These are phyloP conservation scores for Erebia palarica DNA, from an alignment of 2,888 invertebrate species.

Conservation along the genomic window DNA sequence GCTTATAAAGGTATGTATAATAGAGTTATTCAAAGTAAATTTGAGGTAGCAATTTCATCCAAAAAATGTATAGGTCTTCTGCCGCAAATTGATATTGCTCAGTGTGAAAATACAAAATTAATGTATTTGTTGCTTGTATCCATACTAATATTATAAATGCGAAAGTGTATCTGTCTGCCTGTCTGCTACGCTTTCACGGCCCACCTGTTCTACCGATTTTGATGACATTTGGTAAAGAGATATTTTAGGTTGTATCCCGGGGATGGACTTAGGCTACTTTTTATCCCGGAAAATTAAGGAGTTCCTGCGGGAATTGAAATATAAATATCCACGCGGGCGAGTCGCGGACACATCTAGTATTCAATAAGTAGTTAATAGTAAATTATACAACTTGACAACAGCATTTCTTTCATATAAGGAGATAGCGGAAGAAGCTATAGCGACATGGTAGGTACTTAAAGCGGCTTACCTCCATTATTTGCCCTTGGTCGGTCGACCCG, in stretches of 20 bases:
- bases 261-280: no score
- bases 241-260: no score
- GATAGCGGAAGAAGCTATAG: slow-evolving; percentile 31
- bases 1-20: neutral
- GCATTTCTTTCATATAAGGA: slow-evolving; percentile 25
- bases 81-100: neutral
- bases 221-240: no score
- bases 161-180: no score
- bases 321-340: no score
- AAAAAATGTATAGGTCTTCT: neutral
- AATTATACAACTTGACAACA: neutral
- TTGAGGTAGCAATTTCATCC: neutral
- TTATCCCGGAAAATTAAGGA: no score
- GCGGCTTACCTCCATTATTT: slow-evolving; percentile 31
- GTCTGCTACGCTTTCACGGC: no score
- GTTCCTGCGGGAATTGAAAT: no score
- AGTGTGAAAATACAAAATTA: neutral
- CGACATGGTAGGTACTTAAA: slow-evolving; percentile 8
- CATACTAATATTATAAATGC: no score
- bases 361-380: neutral
- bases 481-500: slow-evolving; percentile 26
- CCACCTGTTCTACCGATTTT: no score
- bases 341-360: no score
- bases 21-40: no score
- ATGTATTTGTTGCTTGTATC: neutral